Conservation (phyloP, 2,113 vertebrate species). For the Coracopsis vasa region DNA sequence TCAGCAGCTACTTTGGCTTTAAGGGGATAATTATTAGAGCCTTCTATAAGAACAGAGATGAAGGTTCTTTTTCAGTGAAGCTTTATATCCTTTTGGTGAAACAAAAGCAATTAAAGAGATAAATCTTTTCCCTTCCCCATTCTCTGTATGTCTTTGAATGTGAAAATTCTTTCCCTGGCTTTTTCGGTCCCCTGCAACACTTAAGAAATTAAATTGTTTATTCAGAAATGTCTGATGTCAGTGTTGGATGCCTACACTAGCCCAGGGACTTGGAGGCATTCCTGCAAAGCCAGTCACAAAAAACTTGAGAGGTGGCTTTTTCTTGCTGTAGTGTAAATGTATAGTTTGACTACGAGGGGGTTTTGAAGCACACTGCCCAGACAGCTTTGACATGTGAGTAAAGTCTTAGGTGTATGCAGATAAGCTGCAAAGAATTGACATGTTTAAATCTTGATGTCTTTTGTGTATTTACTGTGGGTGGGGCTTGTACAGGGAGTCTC, state of each 20-base stretch:
- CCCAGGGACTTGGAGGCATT: not conserved
- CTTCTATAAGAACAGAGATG: not conserved
- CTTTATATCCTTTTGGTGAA: not conserved
- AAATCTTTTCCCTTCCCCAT: not conserved
- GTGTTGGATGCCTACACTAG: not conserved
- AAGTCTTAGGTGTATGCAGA: not conserved
- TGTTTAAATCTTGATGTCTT: not conserved
- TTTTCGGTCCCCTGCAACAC: not conserved
- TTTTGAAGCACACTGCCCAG: not conserved
- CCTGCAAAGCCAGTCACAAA: not conserved
- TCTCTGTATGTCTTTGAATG: not conserved
- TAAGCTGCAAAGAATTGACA: not conserved
- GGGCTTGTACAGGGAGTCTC: not conserved
- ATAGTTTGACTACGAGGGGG: not conserved
- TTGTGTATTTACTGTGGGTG: not conserved
- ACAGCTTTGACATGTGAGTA: not conserved
- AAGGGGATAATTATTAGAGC: not conserved
- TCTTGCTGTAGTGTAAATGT: not conserved
- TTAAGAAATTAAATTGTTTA: constrained; percentile 10
- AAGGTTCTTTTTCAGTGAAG: not conserved
- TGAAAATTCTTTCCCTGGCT: not conserved
- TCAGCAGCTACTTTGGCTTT: not conserved
- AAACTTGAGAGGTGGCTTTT: not conserved
- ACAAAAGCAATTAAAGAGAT: not conserved
- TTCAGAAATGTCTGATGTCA: not conserved